These are phyloP conservation scores for Caradrina kadenii DNA, from an alignment of 2,888 invertebrate genomes.

Conservation along the genomic window DNA sequence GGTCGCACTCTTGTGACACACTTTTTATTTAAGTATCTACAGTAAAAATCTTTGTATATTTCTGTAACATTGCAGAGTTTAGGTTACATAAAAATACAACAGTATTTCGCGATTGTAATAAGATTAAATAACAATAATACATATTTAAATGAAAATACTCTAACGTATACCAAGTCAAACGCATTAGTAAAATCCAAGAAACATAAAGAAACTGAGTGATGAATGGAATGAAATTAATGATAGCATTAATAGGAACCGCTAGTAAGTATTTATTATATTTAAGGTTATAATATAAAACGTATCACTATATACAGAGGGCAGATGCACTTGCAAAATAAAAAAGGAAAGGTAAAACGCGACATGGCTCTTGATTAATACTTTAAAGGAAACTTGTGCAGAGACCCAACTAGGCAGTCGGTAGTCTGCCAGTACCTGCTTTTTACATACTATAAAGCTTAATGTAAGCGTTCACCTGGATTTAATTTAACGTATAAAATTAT, in stretches of 20 bases:
- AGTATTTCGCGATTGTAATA: not conserved
- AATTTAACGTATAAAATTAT: conserved; percentile 58
- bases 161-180: conserved; percentile 41
- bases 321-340: conserved; percentile 80
- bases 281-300: conserved; percentile 49
- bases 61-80: not conserved
- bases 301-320: conserved; percentile 72
- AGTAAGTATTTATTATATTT: conserved; percentile 55
- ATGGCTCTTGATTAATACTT: conserved; percentile 84
- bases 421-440: conserved; percentile 53
- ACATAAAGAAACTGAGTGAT: conserved; percentile 36
- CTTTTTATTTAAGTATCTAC: conserved; percentile 16
- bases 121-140: not conserved
- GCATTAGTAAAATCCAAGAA: conserved; percentile 48
- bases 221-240: conserved; percentile 40
- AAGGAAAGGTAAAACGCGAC: conserved; percentile 73
- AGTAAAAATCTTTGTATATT: conserved; percentile 1
- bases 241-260: conserved; percentile 39
- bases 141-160: conserved; percentile 30
- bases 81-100: conserved; percentile 4
- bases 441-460: conserved; percentile 56
- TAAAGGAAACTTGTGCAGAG: conserved; percentile 83
- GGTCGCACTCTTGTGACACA: conserved; percentile 59
- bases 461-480: conserved; percentile 61
- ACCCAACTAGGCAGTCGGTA: conserved; percentile 73